phyloP scores from a whole-genome alignment of 2,888 invertebrate genomes.

The Coecobrya sp. region DNA sequence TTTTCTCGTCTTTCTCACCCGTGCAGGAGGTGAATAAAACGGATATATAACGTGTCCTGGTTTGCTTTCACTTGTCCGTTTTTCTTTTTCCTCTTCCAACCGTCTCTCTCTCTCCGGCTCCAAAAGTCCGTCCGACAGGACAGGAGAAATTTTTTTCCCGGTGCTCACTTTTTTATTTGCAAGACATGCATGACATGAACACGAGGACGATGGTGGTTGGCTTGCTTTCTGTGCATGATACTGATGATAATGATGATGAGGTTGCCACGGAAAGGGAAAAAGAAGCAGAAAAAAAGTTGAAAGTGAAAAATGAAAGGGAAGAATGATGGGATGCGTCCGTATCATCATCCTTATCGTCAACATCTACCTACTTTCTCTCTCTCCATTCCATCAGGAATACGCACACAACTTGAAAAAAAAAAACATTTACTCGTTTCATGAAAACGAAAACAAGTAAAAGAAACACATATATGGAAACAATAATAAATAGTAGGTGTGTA shows the following conservation, averaged over 20 bases:
- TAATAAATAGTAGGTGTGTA: background rate
- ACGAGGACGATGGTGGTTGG: slow-evolving; percentile 22
- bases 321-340: background rate
- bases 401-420: background rate
- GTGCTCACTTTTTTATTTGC: slow-evolving; percentile 32
- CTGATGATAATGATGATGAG: slow-evolving; percentile 8
- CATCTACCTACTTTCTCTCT: slow-evolving; percentile 1
- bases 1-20: background rate
- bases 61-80: slow-evolving; percentile 40
- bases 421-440: background rate
- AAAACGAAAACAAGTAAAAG: background rate
- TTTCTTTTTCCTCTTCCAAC: slow-evolving; percentile 23
- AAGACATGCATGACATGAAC: slow-evolving; percentile 43
- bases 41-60: slow-evolving; percentile 13
- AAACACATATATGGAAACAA: background rate
- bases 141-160: background rate
- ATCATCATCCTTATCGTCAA: background rate
- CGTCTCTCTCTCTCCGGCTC: slow-evolving; percentile 33
- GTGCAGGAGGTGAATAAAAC: background rate
- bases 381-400: background rate
- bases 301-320: slow-evolving; percentile 33
- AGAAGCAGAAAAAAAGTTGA: slow-evolving; percentile 21
- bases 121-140: slow-evolving; percentile 9
- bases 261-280: background rate
- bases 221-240: background rate